Percentiles rank a stretch among this genome's conserved stretches.
These are phyloP conservation scores for Leucoptera coffeella DNA, from an alignment of 2,888 invertebrate genomes.

Conservation along the genomic window DNA sequence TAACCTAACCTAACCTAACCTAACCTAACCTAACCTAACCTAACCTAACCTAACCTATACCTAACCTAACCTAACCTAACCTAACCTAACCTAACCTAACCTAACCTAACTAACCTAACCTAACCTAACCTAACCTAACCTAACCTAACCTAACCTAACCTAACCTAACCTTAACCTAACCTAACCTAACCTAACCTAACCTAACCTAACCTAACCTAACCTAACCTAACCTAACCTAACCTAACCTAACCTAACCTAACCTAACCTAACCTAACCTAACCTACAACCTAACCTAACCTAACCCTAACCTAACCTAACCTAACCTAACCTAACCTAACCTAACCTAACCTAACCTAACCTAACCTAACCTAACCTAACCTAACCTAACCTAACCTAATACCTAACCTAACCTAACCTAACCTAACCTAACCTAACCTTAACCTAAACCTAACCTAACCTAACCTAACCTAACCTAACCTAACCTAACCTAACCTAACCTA, in stretches of 20 bases:
- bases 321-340: constrained; percentile 10
- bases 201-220: constrained; percentile 3
- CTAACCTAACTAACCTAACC: constrained; percentile 2
- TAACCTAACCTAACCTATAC: no score
- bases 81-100: constrained; percentile 7
- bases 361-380: constrained; percentile 8
- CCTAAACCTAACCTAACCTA: background rate
- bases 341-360: constrained; percentile 9
- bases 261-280: constrained; percentile 10
- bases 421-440: constrained; percentile 8
- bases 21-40: no score
- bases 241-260: constrained; percentile 9
- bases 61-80: no score
- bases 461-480: constrained; percentile 7
- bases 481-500: background rate
- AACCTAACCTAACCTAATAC: constrained; percentile 9
- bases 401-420: constrained; percentile 8
- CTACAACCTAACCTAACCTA: constrained; percentile 10
- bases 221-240: constrained; percentile 5
- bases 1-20: no score
- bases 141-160: background rate
- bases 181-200: background rate
- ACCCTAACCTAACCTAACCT: no score
- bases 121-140: constrained; percentile 6
- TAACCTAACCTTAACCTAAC: no score